A percentile compares a stretch with the other conserved stretches of the same genome.
Conservation (phyloP, 2,797 vertebrate genomes). For the Mastacembelus armatus region DNA sequence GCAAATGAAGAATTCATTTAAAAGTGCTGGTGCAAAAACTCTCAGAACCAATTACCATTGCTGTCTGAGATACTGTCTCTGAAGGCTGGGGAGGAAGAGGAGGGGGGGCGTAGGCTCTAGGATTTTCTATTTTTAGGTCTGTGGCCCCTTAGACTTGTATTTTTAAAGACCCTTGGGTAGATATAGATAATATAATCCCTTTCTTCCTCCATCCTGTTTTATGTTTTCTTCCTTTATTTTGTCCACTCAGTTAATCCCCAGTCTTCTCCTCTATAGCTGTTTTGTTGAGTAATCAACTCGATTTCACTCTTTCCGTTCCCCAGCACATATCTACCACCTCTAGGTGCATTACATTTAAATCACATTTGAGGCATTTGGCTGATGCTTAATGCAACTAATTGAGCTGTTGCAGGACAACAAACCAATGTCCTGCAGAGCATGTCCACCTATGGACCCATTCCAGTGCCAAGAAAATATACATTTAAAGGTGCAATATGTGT, state of each 20-base stretch:
- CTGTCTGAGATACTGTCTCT: slow-evolving; percentile 62
- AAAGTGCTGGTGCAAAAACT: slow-evolving; percentile 58
- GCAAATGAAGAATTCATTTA: slow-evolving; percentile 74
- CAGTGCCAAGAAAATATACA: neutral
- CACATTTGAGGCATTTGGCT: slow-evolving; percentile 12
- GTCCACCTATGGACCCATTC: neutral
- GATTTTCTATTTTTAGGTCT: slow-evolving; percentile 68
- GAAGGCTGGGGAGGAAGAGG: slow-evolving; percentile 15
- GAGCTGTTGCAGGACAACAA: neutral
- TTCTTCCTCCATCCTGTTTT: slow-evolving; percentile 11
- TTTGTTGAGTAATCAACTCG: slow-evolving; percentile 33
- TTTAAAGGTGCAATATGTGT: no score
- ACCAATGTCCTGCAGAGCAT: neutral
- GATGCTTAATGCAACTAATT: neutral
- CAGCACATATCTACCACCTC: neutral
- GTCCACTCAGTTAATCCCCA: slow-evolving; percentile 10
- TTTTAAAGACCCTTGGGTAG: slow-evolving; percentile 34
- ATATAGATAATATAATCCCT: slow-evolving; percentile 19
- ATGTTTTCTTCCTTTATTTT: slow-evolving; percentile 11
- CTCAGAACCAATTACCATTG: slow-evolving; percentile 71
- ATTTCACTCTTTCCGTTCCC: slow-evolving; percentile 5
- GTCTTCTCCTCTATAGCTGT: neutral
- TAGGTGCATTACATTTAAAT: slow-evolving; percentile 27
- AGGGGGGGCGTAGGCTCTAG: neutral
- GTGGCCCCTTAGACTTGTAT: slow-evolving; percentile 59